Percentiles rank a stretch among this genome's conserved stretches.
Evolutionary conservation across 2,888 invertebrate species (phyloP).

Genomic region (Eilema depressum): DNA sequence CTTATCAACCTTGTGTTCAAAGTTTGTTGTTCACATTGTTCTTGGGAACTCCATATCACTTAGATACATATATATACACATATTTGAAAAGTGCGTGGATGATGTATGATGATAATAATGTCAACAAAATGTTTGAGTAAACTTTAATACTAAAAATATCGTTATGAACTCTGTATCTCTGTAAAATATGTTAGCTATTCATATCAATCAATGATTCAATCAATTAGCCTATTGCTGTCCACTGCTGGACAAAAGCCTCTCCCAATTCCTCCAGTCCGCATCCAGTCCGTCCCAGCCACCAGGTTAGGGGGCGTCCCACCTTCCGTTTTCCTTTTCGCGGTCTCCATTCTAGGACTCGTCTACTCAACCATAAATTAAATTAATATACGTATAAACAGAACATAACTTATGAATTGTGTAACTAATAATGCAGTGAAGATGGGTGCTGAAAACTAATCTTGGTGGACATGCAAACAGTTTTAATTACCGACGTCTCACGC

Average conservation of each 20-base stretch:
- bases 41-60: conserved; percentile 17
- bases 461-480: neutral
- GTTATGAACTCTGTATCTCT: neutral
- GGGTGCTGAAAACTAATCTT: neutral
- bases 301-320: too few species aligned
- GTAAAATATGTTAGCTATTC: too few species aligned
- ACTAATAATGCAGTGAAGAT: neutral
- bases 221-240: too few species aligned
- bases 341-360: too few species aligned
- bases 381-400: neutral
- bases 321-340: too few species aligned
- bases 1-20: conserved; percentile 6
- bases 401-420: neutral
- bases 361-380: too few species aligned
- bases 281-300: too few species aligned
- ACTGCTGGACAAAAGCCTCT: too few species aligned
- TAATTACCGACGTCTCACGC: neutral
- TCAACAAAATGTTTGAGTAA: neutral
- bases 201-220: too few species aligned
- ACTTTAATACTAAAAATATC: neutral
- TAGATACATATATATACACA: neutral
- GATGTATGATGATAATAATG: neutral
- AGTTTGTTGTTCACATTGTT: conserved; percentile 8
- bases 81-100: too few species aligned
- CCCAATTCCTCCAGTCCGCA: too few species aligned